A percentile compares a stretch with the other conserved stretches of the same genome.
phyloP scores from a whole-genome alignment of 2,797 vertebrate genomes.

The Pelobates cultripes region DNA sequence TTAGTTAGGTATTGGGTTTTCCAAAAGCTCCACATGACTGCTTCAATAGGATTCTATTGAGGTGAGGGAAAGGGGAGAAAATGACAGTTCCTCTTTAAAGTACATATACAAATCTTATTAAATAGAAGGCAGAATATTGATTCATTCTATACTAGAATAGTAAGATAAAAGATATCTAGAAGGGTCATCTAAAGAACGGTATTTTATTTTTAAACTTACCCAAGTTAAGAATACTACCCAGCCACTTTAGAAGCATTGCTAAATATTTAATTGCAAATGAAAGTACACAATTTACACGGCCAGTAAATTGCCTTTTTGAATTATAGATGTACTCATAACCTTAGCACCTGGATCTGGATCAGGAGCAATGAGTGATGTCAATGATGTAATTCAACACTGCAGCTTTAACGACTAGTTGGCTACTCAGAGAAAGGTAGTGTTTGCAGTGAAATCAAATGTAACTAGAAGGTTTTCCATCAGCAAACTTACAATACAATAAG shows the following conservation, averaged over 20 bases:
- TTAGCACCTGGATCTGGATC: background rate
- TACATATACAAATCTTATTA: too few relatives aligned
- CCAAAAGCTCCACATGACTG: too few relatives aligned
- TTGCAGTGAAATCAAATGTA: background rate
- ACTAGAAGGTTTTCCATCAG: too few relatives aligned
- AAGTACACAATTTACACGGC: background rate
- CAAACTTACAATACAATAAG: too few relatives aligned
- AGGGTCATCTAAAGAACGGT: too few relatives aligned
- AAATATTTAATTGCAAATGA: background rate
- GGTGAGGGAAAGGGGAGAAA: too few relatives aligned
- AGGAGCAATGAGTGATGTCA: background rate
- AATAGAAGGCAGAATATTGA: too few relatives aligned
- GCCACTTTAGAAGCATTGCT: background rate
- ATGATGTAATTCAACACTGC: background rate
- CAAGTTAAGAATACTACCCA: background rate
- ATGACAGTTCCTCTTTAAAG: too few relatives aligned
- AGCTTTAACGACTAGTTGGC: background rate
- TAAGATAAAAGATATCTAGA: too few relatives aligned
- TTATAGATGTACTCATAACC: background rate
- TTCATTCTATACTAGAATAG: too few relatives aligned
- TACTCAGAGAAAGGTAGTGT: background rate
- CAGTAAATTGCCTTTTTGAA: background rate
- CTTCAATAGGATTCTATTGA: too few relatives aligned
- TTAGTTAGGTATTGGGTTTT: too few relatives aligned
- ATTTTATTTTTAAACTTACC: background rate